Evolutionary conservation across 2,797 vertebrate genomes (phyloP), one percentile per base, ranked within the genome.

Genomic region (Sparus aurata): DNA sequence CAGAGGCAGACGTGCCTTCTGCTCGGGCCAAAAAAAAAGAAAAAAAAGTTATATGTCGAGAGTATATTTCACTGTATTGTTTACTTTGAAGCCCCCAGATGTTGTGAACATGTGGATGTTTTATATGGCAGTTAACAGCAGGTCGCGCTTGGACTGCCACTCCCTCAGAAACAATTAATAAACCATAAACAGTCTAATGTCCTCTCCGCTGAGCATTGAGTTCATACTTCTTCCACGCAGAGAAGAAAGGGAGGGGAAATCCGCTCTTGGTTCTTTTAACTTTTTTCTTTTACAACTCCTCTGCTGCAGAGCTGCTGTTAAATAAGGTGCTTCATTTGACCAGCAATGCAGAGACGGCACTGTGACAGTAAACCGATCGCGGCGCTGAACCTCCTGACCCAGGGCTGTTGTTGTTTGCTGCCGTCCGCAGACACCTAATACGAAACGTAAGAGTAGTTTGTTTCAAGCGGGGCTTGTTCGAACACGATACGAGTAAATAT

Each of bases 101-200:
- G 92, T 91, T 91, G 83, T 83, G 85, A 91, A 86, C 87, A 93
- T 93, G 89, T 93, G 90, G 85, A 90, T 84, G 83, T 92, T 93
- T 94, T 91, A 92, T 94, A 84, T 85, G 89, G 87, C 87, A 80
- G 88, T 93, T 93, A 92, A 92, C 87, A 80, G 84, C 62, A 75
- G 87, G 92, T 90, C 92, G 90, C 57, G 80, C 87, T 85, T 86
- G 83, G 85, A 79, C 87, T 82, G 87, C 82, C 91, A 86, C 90
- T 93, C 90, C 89, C 92, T 89, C 73, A 91, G 91, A 93, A 93
- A 93, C 91, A 89, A 94, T 93, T 92, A 91, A 93, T 93, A 91
- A 87, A 85, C 90, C 69, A 82, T 92, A 92, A 92, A 93, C 89
- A 89, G 81, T 65, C 81, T 89, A 86, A 92, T 82, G 88, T 91